Percentiles rank a stretch among this genome's conserved stretches.
phyloP scores from a whole-genome alignment of 1,140 invertebrate species.

The Hesperophylax magnus region DNA sequence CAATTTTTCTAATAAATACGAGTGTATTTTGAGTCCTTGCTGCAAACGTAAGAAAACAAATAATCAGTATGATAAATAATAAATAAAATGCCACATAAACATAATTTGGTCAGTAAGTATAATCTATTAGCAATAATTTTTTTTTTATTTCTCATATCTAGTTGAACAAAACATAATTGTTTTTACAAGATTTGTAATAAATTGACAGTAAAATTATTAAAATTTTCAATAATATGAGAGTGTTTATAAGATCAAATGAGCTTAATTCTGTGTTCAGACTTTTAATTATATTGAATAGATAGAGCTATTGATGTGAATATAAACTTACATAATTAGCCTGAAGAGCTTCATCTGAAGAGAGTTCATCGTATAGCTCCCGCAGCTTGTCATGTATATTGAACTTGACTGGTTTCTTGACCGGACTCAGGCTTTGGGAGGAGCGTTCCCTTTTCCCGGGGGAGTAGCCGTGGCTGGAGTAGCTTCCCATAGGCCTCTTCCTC shows the following conservation, averaged over 20 bases:
- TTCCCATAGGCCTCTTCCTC: constrained; percentile 46
- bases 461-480: constrained; percentile 60
- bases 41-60: constrained; percentile 61
- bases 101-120: too few relatives aligned
- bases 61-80: too few relatives aligned
- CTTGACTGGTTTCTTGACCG: constrained; percentile 64
- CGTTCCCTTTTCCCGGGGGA: constrained; percentile 60
- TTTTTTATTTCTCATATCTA: too few relatives aligned
- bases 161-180: too few relatives aligned
- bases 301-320: neutral
- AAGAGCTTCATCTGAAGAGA: constrained; percentile 67
- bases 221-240: too few relatives aligned
- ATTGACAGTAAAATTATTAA: too few relatives aligned
- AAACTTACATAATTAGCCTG: constrained; percentile 68
- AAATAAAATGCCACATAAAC: too few relatives aligned
- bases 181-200: too few relatives aligned
- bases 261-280: too few relatives aligned
- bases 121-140: too few relatives aligned
- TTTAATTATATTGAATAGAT: too few relatives aligned
- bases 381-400: constrained; percentile 75
- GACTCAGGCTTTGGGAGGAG: constrained; percentile 63
- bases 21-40: constrained; percentile 80
- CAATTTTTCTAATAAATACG: constrained; percentile 87
- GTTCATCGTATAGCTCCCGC: constrained; percentile 71
- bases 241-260: too few relatives aligned